Conservation (phyloP, 2,797 vertebrate species). For the Silurus aristotelis region DNA sequence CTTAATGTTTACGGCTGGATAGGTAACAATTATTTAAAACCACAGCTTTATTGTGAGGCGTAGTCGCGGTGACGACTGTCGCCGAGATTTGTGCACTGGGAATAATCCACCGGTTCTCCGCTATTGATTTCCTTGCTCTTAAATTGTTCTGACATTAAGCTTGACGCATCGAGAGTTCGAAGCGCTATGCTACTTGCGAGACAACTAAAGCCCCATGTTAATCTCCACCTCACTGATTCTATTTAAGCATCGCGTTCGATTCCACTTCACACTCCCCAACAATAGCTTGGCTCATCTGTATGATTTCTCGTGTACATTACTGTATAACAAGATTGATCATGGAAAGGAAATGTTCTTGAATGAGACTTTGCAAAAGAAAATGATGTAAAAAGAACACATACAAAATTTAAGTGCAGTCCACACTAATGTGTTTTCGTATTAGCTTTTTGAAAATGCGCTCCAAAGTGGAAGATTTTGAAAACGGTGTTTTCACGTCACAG, state of each 20-base stretch:
- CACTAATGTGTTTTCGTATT: too few relatives aligned
- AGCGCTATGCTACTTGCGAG: constrained; percentile 55
- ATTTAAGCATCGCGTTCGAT: constrained; percentile 55
- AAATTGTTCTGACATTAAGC: constrained; percentile 53
- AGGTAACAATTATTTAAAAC: constrained; percentile 40
- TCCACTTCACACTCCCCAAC: constrained; percentile 5
- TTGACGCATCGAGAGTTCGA: constrained; percentile 53
- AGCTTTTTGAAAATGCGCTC: too few relatives aligned
- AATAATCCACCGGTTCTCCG: constrained; percentile 54
- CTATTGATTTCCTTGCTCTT: constrained; percentile 38
- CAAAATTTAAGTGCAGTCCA: not conserved
- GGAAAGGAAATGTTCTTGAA: not conserved
- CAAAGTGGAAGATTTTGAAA: too few relatives aligned
- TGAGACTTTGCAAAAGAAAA: not conserved
- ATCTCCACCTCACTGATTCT: constrained; percentile 58
- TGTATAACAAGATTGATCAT: not conserved
- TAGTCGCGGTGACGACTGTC: constrained; percentile 38
- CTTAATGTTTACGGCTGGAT: constrained; percentile 32
- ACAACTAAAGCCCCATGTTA: constrained; percentile 49
- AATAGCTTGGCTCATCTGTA: constrained; percentile 1
- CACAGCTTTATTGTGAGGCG: constrained; percentile 25
- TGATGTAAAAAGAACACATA: not conserved
- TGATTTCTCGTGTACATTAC: constrained; percentile 12
- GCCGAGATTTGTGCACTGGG: constrained; percentile 44
- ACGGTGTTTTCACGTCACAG: too few relatives aligned